A percentile compares a stretch with the other conserved stretches of the same genome.
Evolutionary conservation across 1,140 invertebrate genomes (phyloP).

Genomic region (Kradibia gibbosae): DNA sequence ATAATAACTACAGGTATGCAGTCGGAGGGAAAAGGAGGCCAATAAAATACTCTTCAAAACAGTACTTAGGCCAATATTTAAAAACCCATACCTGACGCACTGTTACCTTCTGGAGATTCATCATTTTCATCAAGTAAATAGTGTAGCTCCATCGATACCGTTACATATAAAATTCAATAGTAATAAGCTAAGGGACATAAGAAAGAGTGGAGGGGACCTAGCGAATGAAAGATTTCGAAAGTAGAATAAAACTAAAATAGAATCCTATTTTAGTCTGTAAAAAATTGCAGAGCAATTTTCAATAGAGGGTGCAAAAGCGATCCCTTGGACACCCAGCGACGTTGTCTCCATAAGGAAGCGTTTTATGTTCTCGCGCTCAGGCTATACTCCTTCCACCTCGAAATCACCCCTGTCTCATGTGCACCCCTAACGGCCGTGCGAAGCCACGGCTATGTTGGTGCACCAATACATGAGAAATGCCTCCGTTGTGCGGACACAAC

Average conservation of each 20-base stretch:
- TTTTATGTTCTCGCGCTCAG: slow-evolving; percentile 39
- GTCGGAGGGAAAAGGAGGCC: too few relatives aligned
- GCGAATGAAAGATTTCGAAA: not conserved
- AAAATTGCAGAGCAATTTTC: slow-evolving; percentile 42
- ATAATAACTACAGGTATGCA: too few relatives aligned
- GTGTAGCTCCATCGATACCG: too few relatives aligned
- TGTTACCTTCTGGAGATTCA: too few relatives aligned
- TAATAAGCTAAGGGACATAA: not conserved
- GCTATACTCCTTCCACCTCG: slow-evolving; percentile 2
- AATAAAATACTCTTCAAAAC: too few relatives aligned
- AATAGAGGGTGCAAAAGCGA: slow-evolving; percentile 31
- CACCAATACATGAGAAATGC: not conserved
- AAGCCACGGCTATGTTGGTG: not conserved
- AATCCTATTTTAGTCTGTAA: slow-evolving; percentile 15
- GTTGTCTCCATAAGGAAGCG: slow-evolving; percentile 39
- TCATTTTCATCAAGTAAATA: too few relatives aligned
- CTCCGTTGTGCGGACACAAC: not conserved
- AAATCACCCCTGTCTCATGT: slow-evolving; percentile 22
- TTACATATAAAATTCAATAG: too few relatives aligned
- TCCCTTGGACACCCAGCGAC: slow-evolving; percentile 28
- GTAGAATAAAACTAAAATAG: slow-evolving; percentile 29
- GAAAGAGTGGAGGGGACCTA: not conserved
- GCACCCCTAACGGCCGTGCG: not conserved
- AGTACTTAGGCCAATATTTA: too few relatives aligned
- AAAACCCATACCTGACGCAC: too few relatives aligned